phyloP scores from a whole-genome alignment of 2,888 invertebrate genomes.

The Aphrophora alni region DNA sequence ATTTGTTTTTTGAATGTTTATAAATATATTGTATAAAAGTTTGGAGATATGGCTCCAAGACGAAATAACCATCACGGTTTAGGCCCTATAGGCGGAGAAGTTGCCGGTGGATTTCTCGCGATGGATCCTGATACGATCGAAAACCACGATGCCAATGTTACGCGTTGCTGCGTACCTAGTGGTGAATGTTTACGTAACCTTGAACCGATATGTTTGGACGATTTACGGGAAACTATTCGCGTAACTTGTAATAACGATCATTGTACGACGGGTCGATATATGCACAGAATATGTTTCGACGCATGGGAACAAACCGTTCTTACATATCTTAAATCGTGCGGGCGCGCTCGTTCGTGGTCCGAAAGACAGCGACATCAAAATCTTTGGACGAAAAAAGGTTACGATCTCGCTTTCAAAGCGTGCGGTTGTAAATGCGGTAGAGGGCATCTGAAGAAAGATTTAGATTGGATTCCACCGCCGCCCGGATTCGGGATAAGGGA shows the following conservation, averaged over 20 bases:
- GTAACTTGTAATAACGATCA: slow-evolving; percentile 95
- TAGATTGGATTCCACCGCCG: slow-evolving; percentile 85
- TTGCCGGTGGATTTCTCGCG: slow-evolving; percentile 19
- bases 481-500: slow-evolving; percentile 61
- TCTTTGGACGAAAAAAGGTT: slow-evolving; percentile 97
- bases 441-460: slow-evolving; percentile 92
- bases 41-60: slow-evolving; percentile 47
- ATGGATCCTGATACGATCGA: slow-evolving; percentile 50
- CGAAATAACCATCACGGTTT: slow-evolving; percentile 51
- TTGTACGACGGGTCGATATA: slow-evolving; percentile 86
- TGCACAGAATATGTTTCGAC: slow-evolving; percentile 96
- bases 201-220: slow-evolving; percentile 66
- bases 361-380: slow-evolving; percentile 94
- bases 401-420: slow-evolving; percentile 93
- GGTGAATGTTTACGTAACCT: slow-evolving; percentile 76
- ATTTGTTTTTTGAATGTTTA: slow-evolving; percentile 16
- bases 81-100: slow-evolving; percentile 51
- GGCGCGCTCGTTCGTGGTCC: slow-evolving; percentile 92
- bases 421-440: slow-evolving; percentile 93
- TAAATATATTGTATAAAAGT: not conserved
- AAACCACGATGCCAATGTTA: slow-evolving; percentile 61
- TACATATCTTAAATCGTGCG: slow-evolving; percentile 87
- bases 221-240: slow-evolving; percentile 80
- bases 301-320: slow-evolving; percentile 91
- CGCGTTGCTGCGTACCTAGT: slow-evolving; percentile 81